Conservation (phyloP, 2,797 vertebrate species). For the Podarcis siculus region DNA sequence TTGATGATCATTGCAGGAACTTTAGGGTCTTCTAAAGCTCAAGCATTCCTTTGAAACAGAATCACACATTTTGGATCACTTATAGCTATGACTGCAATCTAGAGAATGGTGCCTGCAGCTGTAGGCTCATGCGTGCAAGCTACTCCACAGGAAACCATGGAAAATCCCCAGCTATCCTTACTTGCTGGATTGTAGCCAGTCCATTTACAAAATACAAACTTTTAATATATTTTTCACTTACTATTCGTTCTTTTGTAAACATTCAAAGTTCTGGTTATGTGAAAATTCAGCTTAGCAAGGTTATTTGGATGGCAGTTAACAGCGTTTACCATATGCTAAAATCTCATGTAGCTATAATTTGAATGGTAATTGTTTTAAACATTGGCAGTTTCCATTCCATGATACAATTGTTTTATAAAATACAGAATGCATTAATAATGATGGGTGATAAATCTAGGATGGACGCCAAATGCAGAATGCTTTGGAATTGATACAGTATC, state of each 20-base stretch:
- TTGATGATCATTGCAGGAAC: not conserved
- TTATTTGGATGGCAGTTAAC: conserved; percentile 20
- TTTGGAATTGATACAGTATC: not conserved
- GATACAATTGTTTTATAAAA: conserved; percentile 38
- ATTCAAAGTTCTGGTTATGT: not conserved
- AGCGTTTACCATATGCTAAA: conserved; percentile 40
- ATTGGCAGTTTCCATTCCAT: conserved; percentile 29
- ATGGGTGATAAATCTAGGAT: not conserved
- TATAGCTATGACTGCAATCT: not conserved
- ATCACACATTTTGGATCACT: not conserved
- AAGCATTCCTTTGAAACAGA: not conserved
- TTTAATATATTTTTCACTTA: not conserved
- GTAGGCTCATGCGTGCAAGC: not conserved
- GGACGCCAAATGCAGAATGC: not conserved
- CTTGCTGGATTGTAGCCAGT: not conserved
- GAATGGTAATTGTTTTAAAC: conserved; percentile 9
- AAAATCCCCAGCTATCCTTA: not conserved
- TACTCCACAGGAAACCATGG: not conserved
- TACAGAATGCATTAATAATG: conserved; percentile 43
- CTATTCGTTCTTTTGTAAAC: not conserved
- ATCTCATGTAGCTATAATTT: not conserved
- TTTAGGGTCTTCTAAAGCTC: not conserved
- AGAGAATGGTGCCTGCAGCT: not conserved
- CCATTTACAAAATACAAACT: not conserved
- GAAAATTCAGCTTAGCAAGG: conserved; percentile 18